Conservation (phyloP, 2,888 invertebrate species). For the Apoda limacodes region DNA sequence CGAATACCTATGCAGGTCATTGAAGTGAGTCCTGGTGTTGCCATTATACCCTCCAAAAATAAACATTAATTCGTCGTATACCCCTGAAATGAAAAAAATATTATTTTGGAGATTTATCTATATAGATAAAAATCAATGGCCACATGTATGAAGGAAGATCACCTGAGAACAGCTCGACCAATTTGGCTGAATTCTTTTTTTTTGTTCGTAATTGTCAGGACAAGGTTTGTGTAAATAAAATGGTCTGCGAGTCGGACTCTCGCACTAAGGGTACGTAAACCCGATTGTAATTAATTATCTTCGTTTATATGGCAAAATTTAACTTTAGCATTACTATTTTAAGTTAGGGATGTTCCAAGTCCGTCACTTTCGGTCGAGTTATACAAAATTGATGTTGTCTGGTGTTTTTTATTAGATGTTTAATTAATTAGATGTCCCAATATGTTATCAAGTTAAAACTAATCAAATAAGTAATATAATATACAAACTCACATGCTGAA, state of each 20-base stretch:
- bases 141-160: too few species aligned
- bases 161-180: too few species aligned
- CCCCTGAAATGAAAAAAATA: conserved; percentile 71
- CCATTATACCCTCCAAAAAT: conserved; percentile 94
- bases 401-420: neutral
- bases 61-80: conserved; percentile 81
- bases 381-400: neutral
- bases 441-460: neutral
- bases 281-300: neutral
- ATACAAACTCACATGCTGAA: conserved; percentile 81
- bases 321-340: too few species aligned
- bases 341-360: too few species aligned
- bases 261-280: too few species aligned
- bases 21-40: conserved; percentile 79
- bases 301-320: too few species aligned
- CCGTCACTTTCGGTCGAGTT: neutral
- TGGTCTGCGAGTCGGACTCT: too few species aligned
- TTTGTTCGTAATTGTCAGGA: too few species aligned
- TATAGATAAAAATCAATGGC: too few species aligned
- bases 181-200: too few species aligned
- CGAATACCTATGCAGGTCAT: conserved; percentile 84
- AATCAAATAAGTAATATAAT: neutral
- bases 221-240: too few species aligned
- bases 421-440: neutral
- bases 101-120: too few species aligned